These are phyloP conservation scores for Ostrea denselamellosa DNA, from an alignment of 1,140 invertebrate species.

Conservation along the genomic window DNA sequence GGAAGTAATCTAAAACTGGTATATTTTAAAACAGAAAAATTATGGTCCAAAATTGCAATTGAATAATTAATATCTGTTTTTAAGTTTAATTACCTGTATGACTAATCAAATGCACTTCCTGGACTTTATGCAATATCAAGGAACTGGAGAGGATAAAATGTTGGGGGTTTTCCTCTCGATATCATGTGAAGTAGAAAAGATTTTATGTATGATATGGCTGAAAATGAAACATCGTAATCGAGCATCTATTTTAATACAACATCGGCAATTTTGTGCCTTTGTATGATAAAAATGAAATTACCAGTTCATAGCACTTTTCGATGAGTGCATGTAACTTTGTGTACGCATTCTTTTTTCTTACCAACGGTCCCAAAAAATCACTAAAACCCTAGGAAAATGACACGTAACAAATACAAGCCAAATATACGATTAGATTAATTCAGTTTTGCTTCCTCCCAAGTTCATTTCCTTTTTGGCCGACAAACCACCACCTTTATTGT, in stretches of 20 bases:
- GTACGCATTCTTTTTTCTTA: neutral
- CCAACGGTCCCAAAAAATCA: neutral
- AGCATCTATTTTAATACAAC: neutral
- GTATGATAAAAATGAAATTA: neutral
- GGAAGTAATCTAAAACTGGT: too few species aligned
- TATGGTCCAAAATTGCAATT: too few species aligned
- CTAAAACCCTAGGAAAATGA: neutral
- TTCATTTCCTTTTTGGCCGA: conserved; percentile 31
- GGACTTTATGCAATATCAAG: too few species aligned
- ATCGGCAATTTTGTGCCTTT: neutral
- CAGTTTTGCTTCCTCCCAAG: neutral
- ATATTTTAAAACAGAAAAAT: too few species aligned
- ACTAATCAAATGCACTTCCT: too few species aligned
- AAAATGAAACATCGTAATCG: neutral
- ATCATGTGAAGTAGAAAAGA: too few species aligned
- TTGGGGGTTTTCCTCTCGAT: too few species aligned
- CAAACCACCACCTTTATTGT: neutral
- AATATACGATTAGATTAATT: conserved; percentile 20
- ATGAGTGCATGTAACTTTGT: neutral
- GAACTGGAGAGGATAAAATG: too few species aligned
- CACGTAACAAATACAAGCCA: conserved; percentile 9
- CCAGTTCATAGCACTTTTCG: conserved; percentile 9
- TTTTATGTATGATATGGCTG: too few species aligned
- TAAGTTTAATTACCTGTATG: too few species aligned
- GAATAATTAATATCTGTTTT: too few species aligned